Percentiles rank a stretch among this genome's conserved stretches.
These are phyloP conservation scores for Passerina amoena DNA, from an alignment of 2,113 vertebrate genomes.

Conservation along the genomic window DNA sequence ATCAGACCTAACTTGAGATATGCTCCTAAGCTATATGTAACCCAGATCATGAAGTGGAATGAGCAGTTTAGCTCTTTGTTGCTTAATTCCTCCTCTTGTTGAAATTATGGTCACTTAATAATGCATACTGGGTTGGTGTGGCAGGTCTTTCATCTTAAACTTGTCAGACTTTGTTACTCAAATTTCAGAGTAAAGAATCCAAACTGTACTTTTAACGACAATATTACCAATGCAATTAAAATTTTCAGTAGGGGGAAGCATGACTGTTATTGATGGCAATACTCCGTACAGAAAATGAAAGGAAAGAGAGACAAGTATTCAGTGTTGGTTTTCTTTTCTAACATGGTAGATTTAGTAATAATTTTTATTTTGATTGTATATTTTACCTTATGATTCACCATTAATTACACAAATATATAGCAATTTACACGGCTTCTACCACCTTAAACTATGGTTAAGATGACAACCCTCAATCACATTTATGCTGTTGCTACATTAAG, in stretches of 20 bases:
- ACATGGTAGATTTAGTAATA: accelerated
- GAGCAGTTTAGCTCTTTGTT: background rate
- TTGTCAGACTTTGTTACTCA: background rate
- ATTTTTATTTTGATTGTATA: background rate
- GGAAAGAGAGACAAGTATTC: background rate
- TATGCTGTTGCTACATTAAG: background rate
- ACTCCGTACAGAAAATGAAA: background rate
- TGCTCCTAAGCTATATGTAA: background rate
- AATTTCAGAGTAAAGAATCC: background rate
- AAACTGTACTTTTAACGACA: background rate
- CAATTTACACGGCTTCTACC: background rate
- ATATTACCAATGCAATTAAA: background rate
- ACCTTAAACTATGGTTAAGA: background rate
- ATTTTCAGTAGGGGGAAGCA: background rate
- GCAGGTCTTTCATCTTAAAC: background rate
- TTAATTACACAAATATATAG: background rate
- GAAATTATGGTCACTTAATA: background rate
- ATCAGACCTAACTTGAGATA: background rate
- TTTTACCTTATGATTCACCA: background rate
- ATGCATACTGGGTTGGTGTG: background rate
- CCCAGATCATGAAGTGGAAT: background rate
- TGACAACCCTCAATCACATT: background rate
- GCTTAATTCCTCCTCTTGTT: background rate
- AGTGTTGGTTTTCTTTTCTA: background rate
- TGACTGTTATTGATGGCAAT: background rate